Conservation (phyloP, 2,113 vertebrate genomes). For the human (Homo sapiens) region DNA sequence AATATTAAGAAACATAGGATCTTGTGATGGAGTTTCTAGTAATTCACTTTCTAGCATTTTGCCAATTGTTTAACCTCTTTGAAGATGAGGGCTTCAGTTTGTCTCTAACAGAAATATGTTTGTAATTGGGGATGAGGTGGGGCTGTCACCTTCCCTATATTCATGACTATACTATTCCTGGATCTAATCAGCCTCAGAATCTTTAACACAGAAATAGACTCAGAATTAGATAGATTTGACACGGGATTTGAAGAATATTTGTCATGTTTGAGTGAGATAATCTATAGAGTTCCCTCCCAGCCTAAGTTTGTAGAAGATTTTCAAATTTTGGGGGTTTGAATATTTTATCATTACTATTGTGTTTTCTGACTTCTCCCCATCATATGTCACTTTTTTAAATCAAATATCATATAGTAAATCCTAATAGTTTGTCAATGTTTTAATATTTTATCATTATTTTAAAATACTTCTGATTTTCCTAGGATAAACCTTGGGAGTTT, state of each 20-base stretch:
- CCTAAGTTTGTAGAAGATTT: neutral
- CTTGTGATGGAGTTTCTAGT: neutral
- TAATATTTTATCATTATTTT: neutral
- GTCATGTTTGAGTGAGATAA: neutral
- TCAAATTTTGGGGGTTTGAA: neutral
- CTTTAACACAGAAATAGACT: neutral
- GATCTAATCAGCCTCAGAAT: neutral
- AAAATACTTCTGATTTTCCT: neutral
- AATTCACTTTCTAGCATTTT: neutral
- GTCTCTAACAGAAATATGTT: neutral
- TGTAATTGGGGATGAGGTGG: neutral
- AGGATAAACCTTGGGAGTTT: neutral
- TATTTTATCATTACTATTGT: neutral
- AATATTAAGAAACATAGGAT: neutral
- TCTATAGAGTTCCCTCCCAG: neutral
- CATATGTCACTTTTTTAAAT: neutral
- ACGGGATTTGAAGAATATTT: neutral
- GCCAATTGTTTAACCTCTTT: neutral
- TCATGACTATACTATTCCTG: neutral
- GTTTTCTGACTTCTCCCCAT: neutral
- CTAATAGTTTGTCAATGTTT: neutral
- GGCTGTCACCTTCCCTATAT: neutral
- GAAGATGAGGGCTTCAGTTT: neutral
- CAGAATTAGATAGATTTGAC: neutral
- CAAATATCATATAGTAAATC: neutral